Evolutionary conservation across 1,140 invertebrate genomes (phyloP), one percentile per base, ranked within the genome.

Genomic region (Aphidius ervi): DNA sequence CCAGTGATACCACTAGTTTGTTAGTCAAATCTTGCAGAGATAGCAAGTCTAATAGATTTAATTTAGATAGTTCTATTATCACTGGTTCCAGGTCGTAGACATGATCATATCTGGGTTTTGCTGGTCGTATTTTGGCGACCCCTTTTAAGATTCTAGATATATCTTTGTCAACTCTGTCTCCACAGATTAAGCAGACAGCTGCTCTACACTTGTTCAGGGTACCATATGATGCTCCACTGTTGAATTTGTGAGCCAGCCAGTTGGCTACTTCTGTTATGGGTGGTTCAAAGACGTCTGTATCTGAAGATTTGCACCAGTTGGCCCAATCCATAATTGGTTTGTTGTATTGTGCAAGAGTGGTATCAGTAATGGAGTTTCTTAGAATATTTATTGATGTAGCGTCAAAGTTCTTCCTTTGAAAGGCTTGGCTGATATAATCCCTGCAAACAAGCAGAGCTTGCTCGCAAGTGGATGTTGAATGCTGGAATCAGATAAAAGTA

Each of bases 401-500:
- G 10, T 10, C 5, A 1, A 56, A 43, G 6, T 37, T 46, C 9
- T 31, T 52, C 41, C 46, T 39, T n/a, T 49, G 23, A 41, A 47
- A 56, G 8, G 45, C 45, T 39, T 40, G 16, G 31, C 59, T 1
- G 56, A 63, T 65, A 67, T 58, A 40, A n/a, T 59, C 45, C 57
- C 16, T 60, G 45, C 66, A 64, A 72, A 23, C 61, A 69, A 46
- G 66, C 46, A 60, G 58, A 73, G 39, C 31, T 46, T 45, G 55
- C 40, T 46, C 58, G 67, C 67, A 63, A 69, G 10, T n/a, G 56
- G 62, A 68, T 75, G 49, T 55, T 43, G 47, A 43, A 61, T 20
- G 67, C 69, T 67, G 65, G 41, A 61, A 42, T 57, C 50, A 37
- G 53, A 70, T 42, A 63, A 47, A n/a, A 70, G 59, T 46, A 71